Base-by-base conservation (phyloP, 2,888 invertebrate genomes). In the Caenorhabditis panamensis region DNA sequence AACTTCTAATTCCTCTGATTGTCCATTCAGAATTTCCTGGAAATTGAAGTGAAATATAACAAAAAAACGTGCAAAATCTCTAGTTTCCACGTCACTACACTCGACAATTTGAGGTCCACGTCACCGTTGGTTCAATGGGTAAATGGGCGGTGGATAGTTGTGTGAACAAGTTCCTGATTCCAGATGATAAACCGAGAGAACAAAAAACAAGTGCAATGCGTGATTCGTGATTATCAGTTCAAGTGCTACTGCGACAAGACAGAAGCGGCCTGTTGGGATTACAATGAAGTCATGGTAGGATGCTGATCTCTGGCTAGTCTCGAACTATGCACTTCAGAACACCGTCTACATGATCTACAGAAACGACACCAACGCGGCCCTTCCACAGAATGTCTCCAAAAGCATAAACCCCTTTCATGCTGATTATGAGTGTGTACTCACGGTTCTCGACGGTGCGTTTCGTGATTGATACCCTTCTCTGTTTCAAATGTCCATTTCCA, bases 251-350 rank as follows among this genome's bases (percentile, higher is more conserved):
- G 53, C 26, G 53, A 53, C 16, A 18, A 22, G 22, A 24, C 2
- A 4, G 4, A 22, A 13, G 26, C 11, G 2, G 1, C 11, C 22
- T 24, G 53, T 2, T 24, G 26, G 8, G 53, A 53, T 24, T 53
- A 24, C 26, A 24, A 24, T 11, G 53, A 53, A 16, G 24, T 53
- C 24, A 53, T 24, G 53, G 53, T 53, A 53, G 22, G 13, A 8
- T 11, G 26, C 8, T 4, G 22, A 53, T 24, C 53, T 13, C 1
- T 3, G 11, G 13, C 53, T 53, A 26, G 26, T 11, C 41, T 11
- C 11, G 13, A 13, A 6, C 13, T 41, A 4, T 58, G 31, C 51
- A 31, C 22, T 56, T 37, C 58, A 58, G 58, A 58, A 58, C 58
- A 20, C 36, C 1, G 37, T 58, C 20, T 58, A 58, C 58, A 58